These are phyloP conservation scores for Drosophila asahinai DNA, from an alignment of 1,140 invertebrate genomes.

Conservation along the genomic window DNA sequence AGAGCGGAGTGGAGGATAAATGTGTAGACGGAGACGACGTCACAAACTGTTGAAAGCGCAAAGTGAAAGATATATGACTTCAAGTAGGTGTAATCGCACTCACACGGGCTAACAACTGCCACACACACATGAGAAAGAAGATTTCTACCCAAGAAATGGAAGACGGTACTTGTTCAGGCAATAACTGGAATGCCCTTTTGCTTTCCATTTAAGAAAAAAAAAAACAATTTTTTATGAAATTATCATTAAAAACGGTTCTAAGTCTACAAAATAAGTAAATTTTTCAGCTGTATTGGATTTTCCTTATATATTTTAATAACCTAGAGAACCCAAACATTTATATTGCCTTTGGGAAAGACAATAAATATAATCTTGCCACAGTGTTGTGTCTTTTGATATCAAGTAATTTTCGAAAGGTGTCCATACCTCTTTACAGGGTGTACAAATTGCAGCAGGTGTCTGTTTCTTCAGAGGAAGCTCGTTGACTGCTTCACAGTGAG, in stretches of 20 bases:
- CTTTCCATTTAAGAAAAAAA: too few species aligned
- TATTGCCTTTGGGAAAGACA: neutral
- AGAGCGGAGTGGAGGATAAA: conserved; percentile 49
- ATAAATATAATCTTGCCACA: too few species aligned
- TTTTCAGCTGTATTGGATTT: neutral
- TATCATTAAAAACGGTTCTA: too few species aligned
- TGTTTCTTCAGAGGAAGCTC: conserved; percentile 61
- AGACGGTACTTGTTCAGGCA: neutral
- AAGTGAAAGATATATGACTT: conserved; percentile 83
- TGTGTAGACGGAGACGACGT: conserved; percentile 70
- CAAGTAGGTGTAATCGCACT: conserved; percentile 81
- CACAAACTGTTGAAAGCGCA: conserved; percentile 83
- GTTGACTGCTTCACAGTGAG: conserved; percentile 62
- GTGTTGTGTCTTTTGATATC: too few species aligned
- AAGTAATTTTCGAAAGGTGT: neutral
- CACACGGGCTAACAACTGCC: conserved; percentile 38
- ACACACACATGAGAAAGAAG: conserved; percentile 19
- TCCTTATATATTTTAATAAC: neutral
- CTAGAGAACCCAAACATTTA: accelerated
- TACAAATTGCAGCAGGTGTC: conserved; percentile 70
- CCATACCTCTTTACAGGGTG: neutral
- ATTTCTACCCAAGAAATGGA: neutral
- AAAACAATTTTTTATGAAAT: too few species aligned
- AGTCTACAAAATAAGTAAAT: too few species aligned
- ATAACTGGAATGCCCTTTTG: conserved; percentile 7